A percentile compares a stretch with the other conserved stretches of the same genome.
Conservation (phyloP, 2,888 invertebrate species). For the Sericinus montela region DNA sequence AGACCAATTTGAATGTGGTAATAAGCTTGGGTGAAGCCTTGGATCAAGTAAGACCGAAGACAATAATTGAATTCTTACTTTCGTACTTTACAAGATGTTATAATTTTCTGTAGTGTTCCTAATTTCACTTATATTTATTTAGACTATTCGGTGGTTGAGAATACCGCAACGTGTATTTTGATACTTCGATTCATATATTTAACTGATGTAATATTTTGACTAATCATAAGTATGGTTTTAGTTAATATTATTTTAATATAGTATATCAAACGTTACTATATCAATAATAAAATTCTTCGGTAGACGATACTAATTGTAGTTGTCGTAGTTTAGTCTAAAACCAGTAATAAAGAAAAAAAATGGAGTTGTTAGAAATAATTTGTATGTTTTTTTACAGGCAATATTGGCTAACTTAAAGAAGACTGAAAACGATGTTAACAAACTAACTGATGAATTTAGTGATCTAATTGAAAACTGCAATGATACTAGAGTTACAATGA, state of each 20-base stretch:
- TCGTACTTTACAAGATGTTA: conserved; percentile 61
- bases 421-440: conserved; percentile 92
- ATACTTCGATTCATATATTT: conserved; percentile 9
- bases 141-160: conserved; percentile 17
- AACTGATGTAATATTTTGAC: conserved; percentile 23
- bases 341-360: conserved; percentile 12
- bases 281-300: conserved; percentile 15
- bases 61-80: conserved; percentile 18
- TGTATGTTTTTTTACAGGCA: conserved; percentile 74
- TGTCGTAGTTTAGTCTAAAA: conserved; percentile 67
- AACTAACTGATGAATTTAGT: conserved; percentile 90
- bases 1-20: conserved; percentile 85
- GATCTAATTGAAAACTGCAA: conserved; percentile 92
- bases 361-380: not conserved
- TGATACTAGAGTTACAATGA: conserved; percentile 91
- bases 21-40: conserved; percentile 87
- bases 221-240: conserved; percentile 19
- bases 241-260: not conserved
- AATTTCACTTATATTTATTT: conserved; percentile 50
- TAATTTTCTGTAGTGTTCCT: conserved; percentile 70
- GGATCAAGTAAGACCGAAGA: conserved; percentile 87
- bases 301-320: conserved; percentile 62
- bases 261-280: conserved; percentile 1
- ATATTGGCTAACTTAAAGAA: conserved; percentile 88
- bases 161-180: conserved; percentile 1